These are phyloP conservation scores for Notarius quadriscutis DNA, from an alignment of 2,113 vertebrate genomes.

Conservation along the genomic window DNA sequence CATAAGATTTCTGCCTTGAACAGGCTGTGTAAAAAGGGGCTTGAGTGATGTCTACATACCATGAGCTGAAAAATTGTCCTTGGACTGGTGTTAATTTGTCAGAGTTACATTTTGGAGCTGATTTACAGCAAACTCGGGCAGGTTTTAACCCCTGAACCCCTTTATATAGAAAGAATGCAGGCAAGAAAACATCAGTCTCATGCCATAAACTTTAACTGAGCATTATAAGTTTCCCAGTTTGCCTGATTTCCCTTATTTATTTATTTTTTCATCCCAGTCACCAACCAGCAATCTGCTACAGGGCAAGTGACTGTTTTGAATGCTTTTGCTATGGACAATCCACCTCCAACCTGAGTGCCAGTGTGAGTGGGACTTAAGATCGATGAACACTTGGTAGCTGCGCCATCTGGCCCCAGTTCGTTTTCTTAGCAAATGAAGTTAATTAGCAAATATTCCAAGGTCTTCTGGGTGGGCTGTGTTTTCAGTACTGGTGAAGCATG, in stretches of 20 bases:
- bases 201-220: neutral
- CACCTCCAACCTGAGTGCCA: constrained; percentile 51
- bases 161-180: neutral
- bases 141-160: neutral
- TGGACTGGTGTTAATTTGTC: neutral
- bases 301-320: constrained; percentile 27
- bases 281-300: constrained; percentile 36
- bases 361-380: constrained; percentile 67
- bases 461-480: constrained; percentile 62
- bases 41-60: neutral
- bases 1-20: too few relatives aligned
- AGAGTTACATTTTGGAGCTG: neutral
- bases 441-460: constrained; percentile 67
- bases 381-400: constrained; percentile 68
- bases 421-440: constrained; percentile 74
- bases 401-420: constrained; percentile 75
- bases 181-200: neutral
- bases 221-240: neutral
- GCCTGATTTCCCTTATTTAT: neutral
- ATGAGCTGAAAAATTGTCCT: neutral
- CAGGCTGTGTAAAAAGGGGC: too few relatives aligned
- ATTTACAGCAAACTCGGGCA: neutral
- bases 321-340: constrained; percentile 38
- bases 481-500: constrained; percentile 59
- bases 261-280: neutral